Conservation (phyloP, 2,888 invertebrate species). For the Spodoptera picta region DNA sequence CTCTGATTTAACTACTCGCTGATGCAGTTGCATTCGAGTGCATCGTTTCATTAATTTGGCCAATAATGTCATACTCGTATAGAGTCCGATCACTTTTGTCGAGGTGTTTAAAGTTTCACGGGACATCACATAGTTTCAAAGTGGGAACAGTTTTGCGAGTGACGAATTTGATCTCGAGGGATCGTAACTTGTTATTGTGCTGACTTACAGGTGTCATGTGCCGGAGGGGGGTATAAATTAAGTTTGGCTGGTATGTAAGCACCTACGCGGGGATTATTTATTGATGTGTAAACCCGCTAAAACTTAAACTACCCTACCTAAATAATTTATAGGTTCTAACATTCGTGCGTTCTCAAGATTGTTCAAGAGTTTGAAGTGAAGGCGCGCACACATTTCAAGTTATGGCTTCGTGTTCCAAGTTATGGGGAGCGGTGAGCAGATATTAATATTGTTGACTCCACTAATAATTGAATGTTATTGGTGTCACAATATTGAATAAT, state of each 20-base stretch:
- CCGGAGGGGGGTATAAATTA: conserved; percentile 57
- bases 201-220: conserved; percentile 36
- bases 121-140: conserved; percentile 46
- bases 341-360: conserved; percentile 68
- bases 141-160: conserved; percentile 40
- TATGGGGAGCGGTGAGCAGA: conserved; percentile 54
- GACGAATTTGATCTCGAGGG: conserved; percentile 48
- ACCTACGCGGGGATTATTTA: conserved; percentile 65
- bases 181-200: conserved; percentile 46
- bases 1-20: conserved; percentile 66
- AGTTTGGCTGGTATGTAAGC: conserved; percentile 58
- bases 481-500: conserved; percentile 33
- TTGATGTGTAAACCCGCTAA: conserved; percentile 66
- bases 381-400: conserved; percentile 55
- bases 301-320: conserved; percentile 70
- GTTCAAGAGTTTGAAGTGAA: conserved; percentile 67
- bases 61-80: conserved; percentile 57
- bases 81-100: conserved; percentile 42
- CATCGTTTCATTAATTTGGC: conserved; percentile 66
- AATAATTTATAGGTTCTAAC: conserved; percentile 75
- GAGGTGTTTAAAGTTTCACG: conserved; percentile 45
- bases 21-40: conserved; percentile 60
- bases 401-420: conserved; percentile 55
- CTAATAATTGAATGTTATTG: conserved; percentile 35
- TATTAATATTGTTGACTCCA: conserved; percentile 53